phyloP scores from a whole-genome alignment of 1,140 invertebrate species.

The Lepidurus apus region DNA sequence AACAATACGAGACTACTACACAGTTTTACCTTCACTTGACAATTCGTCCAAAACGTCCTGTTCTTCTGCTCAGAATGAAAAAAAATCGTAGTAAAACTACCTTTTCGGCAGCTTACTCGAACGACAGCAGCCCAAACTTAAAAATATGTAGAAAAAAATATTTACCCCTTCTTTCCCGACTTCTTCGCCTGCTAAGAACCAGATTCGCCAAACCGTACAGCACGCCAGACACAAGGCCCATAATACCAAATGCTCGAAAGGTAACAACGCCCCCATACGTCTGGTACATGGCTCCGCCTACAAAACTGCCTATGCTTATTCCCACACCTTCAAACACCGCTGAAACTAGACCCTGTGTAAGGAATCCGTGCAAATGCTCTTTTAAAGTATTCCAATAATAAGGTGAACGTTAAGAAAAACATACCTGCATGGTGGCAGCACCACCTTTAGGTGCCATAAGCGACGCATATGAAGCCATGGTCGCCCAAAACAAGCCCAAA shows the following conservation, averaged over 20 bases:
- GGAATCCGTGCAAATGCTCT: slow-evolving; percentile 35
- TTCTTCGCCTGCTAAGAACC: slow-evolving; percentile 13
- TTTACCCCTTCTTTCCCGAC: slow-evolving; percentile 24
- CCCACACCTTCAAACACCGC: slow-evolving; percentile 79
- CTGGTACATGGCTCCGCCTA: slow-evolving; percentile 61
- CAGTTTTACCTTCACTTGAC: not conserved
- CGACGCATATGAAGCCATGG: slow-evolving; percentile 79
- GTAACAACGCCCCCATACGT: slow-evolving; percentile 56
- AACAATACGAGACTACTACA: not conserved
- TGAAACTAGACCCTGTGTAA: slow-evolving; percentile 60
- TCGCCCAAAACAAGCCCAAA: slow-evolving; percentile 78
- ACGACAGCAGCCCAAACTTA: not conserved
- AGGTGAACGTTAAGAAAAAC: slow-evolving; percentile 34
- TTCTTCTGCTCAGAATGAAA: not conserved
- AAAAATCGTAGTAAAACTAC: not conserved
- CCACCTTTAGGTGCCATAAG: slow-evolving; percentile 76
- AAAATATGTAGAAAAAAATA: not conserved
- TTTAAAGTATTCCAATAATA: slow-evolving; percentile 40
- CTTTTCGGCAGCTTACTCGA: too few species aligned
- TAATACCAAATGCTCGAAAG: slow-evolving; percentile 64
- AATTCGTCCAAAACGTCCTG: not conserved
- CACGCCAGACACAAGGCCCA: slow-evolving; percentile 55
- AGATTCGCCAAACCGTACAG: slow-evolving; percentile 47
- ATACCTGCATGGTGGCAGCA: slow-evolving; percentile 68
- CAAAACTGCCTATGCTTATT: slow-evolving; percentile 66